Evolutionary conservation across 2,888 invertebrate genomes (phyloP).

Genomic region (Trichogramma evanescens): DNA sequence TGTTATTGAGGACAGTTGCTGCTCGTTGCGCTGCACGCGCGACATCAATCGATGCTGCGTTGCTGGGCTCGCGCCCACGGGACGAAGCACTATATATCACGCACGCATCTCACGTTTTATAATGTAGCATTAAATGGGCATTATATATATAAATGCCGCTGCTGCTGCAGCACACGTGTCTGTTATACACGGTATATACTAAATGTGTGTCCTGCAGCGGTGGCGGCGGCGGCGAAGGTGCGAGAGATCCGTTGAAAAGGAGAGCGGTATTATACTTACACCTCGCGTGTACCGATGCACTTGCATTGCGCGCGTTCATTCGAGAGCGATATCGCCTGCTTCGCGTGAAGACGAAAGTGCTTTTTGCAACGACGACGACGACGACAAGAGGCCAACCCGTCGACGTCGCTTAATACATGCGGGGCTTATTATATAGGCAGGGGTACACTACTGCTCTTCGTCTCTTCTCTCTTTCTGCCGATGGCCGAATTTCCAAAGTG

Average conservation of each 20-base stretch:
- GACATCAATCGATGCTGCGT: too few species aligned
- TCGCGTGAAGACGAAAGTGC: not conserved
- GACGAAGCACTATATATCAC: too few species aligned
- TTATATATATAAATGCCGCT: too few species aligned
- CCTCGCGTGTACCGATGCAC: not conserved
- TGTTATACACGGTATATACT: too few species aligned
- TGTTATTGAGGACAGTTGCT: too few species aligned
- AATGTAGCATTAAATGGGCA: too few species aligned
- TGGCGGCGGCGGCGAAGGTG: not conserved
- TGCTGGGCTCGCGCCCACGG: too few species aligned
- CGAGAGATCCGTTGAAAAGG: not conserved
- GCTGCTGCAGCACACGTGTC: too few species aligned
- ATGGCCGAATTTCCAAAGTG: not conserved
- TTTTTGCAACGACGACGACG: not conserved
- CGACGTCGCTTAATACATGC: not conserved
- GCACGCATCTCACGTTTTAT: too few species aligned
- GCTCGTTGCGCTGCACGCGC: too few species aligned
- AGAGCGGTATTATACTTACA: not conserved
- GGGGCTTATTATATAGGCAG: not conserved
- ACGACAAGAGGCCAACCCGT: not conserved
- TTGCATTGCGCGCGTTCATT: too few species aligned
- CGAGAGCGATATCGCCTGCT: not conserved
- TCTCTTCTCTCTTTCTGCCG: not conserved
- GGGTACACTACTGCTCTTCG: slow-evolving; percentile 7
- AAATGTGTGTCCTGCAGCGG: not conserved